Evolutionary conservation across 2,797 vertebrate species (phyloP).

Genomic region (Anguilla obscura): DNA sequence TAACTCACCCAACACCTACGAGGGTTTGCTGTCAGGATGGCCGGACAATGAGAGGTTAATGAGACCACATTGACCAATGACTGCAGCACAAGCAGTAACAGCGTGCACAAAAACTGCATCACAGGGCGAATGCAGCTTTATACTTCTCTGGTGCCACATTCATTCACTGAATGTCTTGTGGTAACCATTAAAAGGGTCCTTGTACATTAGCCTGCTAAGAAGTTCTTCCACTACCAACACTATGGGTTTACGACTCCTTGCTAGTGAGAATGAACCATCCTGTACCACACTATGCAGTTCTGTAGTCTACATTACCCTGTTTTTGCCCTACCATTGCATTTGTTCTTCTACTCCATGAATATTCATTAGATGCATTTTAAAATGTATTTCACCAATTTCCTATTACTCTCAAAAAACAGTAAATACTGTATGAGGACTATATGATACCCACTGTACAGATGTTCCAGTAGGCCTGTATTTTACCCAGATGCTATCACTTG

Average conservation of each 20-base stretch:
- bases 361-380: not conserved
- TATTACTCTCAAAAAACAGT: not conserved
- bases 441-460: not conserved
- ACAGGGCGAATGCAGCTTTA: conserved; percentile 27
- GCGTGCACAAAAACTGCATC: conserved; percentile 38
- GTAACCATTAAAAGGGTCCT: not conserved
- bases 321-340: not conserved
- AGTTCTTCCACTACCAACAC: not conserved
- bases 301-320: not conserved
- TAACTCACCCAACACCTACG: not conserved
- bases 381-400: not conserved
- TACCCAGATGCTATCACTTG: not conserved
- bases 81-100: conserved; percentile 31
- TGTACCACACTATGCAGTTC: not conserved
- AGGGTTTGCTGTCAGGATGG: conserved; percentile 20
- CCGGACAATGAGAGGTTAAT: conserved; percentile 22
- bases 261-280: not conserved
- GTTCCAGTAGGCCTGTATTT: not conserved
- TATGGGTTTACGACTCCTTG: not conserved
- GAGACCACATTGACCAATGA: conserved; percentile 31
- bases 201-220: not conserved
- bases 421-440: not conserved
- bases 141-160: conserved; percentile 23
- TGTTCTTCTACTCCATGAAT: not conserved
- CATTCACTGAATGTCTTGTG: not conserved